These are phyloP conservation scores for Drosophila ironensis DNA, from an alignment of 1,140 invertebrate species.

Conservation along the genomic window DNA sequence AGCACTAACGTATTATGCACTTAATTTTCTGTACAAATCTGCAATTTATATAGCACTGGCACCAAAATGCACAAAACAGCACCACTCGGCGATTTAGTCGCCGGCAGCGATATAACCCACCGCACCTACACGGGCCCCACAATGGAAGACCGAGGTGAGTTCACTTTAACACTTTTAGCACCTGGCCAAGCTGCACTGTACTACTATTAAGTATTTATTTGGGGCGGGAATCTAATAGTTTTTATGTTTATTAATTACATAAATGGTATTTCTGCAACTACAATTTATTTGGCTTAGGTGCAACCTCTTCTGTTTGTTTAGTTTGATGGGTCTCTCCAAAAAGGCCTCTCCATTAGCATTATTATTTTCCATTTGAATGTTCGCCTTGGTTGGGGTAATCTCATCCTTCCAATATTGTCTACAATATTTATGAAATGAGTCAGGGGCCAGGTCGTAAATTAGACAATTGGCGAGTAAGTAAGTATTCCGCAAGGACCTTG, in stretches of 20 bases:
- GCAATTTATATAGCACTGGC: constrained; percentile 67
- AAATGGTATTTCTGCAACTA: too few relatives aligned
- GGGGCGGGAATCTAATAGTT: too few relatives aligned
- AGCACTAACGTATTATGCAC: constrained; percentile 44
- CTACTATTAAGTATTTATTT: too few relatives aligned
- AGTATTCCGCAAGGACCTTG: constrained; percentile 17
- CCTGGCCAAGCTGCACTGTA: constrained; percentile 21
- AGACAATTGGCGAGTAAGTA: constrained; percentile 49
- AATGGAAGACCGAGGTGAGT: constrained; percentile 80
- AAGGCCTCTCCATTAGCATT: neutral
- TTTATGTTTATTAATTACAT: neutral
- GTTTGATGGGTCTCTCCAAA: too few relatives aligned
- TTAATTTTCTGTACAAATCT: constrained; percentile 44
- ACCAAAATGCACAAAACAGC: constrained; percentile 74
- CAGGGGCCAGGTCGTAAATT: constrained; percentile 26
- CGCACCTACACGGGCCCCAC: constrained; percentile 66
- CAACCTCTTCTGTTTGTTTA: too few relatives aligned
- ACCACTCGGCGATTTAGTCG: constrained; percentile 67
- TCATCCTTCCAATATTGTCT: neutral
- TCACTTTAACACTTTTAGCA: constrained; percentile 23
- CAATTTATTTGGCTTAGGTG: too few relatives aligned
- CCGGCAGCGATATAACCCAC: constrained; percentile 79
- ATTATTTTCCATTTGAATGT: neutral
- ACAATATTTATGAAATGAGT: constrained; percentile 19
- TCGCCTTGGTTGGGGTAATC: neutral